Conservation (phyloP, 2,888 invertebrate species). For the Coremacera marginata region DNA sequence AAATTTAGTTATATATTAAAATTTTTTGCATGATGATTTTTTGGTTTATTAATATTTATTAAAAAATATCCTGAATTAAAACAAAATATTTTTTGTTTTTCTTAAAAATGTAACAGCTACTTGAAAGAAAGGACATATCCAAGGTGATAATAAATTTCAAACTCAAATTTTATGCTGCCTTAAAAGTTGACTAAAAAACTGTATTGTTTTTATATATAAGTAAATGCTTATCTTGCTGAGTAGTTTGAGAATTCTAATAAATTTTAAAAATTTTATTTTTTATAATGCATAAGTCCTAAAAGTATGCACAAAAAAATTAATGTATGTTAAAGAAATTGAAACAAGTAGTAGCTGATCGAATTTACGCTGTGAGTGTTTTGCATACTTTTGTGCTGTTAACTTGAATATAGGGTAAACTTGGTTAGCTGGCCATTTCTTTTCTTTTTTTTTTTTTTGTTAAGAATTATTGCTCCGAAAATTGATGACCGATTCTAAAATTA, state of each 20-base stretch:
- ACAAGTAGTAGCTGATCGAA: neutral
- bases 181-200: neutral
- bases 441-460: too few relatives aligned
- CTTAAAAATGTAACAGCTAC: constrained; percentile 74
- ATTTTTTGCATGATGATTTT: neutral
- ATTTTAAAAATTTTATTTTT: neutral
- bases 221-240: neutral
- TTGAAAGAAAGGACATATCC: constrained; percentile 93
- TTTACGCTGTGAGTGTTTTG: neutral
- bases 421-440: too few relatives aligned
- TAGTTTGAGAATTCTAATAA: neutral
- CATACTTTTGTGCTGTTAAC: constrained; percentile 18
- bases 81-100: neutral
- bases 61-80: neutral
- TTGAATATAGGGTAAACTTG: too few relatives aligned
- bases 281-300: neutral
- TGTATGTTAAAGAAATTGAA: too few relatives aligned
- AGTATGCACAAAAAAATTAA: neutral
- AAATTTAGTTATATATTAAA: neutral
- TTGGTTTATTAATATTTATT: too few relatives aligned
- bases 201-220: neutral
- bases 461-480: too few relatives aligned
- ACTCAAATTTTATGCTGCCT: neutral
- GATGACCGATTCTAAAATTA: too few relatives aligned
- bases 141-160: constrained; percentile 72